These are phyloP conservation scores for Alloscopus bannaensis DNA, from an alignment of 2,888 invertebrate species.

Conservation along the genomic window DNA sequence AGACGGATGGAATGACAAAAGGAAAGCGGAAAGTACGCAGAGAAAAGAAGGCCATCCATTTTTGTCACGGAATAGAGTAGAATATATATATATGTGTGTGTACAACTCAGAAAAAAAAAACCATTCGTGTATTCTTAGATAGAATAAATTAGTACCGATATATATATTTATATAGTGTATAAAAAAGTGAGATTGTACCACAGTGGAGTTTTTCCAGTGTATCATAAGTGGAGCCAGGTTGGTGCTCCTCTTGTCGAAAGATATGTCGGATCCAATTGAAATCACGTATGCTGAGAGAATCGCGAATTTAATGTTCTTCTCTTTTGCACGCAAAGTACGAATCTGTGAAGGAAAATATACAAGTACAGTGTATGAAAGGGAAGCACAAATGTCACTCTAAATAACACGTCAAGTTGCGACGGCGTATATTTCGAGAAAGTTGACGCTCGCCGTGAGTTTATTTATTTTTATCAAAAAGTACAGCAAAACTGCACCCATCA, in stretches of 20 bases:
- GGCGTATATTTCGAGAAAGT: no score
- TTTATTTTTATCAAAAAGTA: no score
- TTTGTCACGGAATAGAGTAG: background rate
- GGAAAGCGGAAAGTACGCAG: background rate
- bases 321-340: slow-evolving; percentile 40
- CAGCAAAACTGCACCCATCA: no score
- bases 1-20: background rate
- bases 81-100: background rate
- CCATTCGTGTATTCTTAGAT: no score
- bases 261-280: slow-evolving; percentile 64
- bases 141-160: background rate
- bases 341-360: slow-evolving; percentile 33
- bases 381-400: background rate
- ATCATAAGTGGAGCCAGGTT: slow-evolving; percentile 67
- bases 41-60: background rate
- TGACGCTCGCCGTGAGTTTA: no score
- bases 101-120: background rate
- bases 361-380: background rate
- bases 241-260: slow-evolving; percentile 62
- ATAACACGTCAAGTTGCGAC: no score
- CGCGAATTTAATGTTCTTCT: slow-evolving; percentile 55
- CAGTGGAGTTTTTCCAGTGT: slow-evolving; percentile 61
- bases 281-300: slow-evolving; percentile 67
- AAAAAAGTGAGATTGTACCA: slow-evolving; percentile 38
- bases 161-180: background rate